Conservation (phyloP, 2,888 invertebrate genomes). For the Chrysodeixis includens region DNA sequence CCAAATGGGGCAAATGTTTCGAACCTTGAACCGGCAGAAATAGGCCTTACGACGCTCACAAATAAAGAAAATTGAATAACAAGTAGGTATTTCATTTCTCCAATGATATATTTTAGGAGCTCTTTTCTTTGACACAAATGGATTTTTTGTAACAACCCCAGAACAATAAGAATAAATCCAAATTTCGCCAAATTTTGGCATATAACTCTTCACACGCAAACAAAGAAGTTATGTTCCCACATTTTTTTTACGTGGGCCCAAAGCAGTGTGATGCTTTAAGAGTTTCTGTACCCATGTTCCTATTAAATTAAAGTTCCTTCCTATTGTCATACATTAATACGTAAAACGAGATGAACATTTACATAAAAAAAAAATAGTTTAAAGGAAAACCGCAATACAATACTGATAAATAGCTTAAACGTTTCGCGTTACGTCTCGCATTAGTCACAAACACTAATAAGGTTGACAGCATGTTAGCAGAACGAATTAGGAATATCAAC, state of each 20-base stretch:
- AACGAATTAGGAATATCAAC: not conserved
- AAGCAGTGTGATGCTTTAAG: too few species aligned
- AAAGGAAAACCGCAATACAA: conserved; percentile 48
- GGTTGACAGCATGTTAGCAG: not conserved
- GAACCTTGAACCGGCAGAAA: not conserved
- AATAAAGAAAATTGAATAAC: not conserved
- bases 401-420: conserved; percentile 11
- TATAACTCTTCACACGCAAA: not conserved
- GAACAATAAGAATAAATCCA: not conserved
- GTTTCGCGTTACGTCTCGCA: conserved; percentile 18
- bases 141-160: not conserved
- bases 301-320: not conserved
- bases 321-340: not conserved
- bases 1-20: not conserved
- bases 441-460: conserved; percentile 27
- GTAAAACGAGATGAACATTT: not conserved
- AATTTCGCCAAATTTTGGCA: too few species aligned
- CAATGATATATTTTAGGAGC: not conserved
- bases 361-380: conserved; percentile 10
- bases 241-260: too few species aligned
- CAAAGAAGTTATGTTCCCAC: too few species aligned
- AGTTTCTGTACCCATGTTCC: too few species aligned
- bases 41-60: not conserved
- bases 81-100: not conserved
- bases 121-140: not conserved